phyloP scores from a whole-genome alignment of 2,888 invertebrate genomes.

The Oxycera nigricornis region DNA sequence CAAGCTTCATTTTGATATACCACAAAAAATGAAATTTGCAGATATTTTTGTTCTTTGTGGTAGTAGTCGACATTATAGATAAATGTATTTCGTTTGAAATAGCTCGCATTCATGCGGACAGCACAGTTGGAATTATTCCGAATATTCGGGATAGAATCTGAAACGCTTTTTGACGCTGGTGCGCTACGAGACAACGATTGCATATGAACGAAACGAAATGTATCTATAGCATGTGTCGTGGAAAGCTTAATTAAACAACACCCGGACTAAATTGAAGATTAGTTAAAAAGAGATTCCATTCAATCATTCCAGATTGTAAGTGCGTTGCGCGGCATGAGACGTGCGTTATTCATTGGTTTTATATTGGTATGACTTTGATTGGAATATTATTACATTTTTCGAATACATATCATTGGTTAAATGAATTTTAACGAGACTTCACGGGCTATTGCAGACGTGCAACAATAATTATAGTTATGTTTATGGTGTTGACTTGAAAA shows the following conservation, averaged over 20 bases:
- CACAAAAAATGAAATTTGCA: neutral
- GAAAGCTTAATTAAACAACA: slow-evolving; percentile 44
- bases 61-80: neutral
- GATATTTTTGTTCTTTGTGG: neutral
- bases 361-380: slow-evolving; percentile 36
- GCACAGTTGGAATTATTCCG: too few species aligned
- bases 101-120: neutral
- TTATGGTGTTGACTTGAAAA: too few species aligned
- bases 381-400: slow-evolving; percentile 25
- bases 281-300: slow-evolving; percentile 45
- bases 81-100: neutral
- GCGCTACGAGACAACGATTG: neutral
- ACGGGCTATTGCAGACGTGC: too few species aligned
- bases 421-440: slow-evolving; percentile 16
- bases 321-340: neutral
- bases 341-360: slow-evolving; percentile 21
- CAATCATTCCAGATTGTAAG: slow-evolving; percentile 38
- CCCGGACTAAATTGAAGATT: slow-evolving; percentile 46
- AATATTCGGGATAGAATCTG: neutral
- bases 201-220: neutral
- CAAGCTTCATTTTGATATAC: neutral
- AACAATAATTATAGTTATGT: too few species aligned
- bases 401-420: neutral
- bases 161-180: neutral
- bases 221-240: slow-evolving; percentile 31